Base-by-base conservation (phyloP, 1,140 invertebrate genomes). In the Holotrichia oblita region DNA sequence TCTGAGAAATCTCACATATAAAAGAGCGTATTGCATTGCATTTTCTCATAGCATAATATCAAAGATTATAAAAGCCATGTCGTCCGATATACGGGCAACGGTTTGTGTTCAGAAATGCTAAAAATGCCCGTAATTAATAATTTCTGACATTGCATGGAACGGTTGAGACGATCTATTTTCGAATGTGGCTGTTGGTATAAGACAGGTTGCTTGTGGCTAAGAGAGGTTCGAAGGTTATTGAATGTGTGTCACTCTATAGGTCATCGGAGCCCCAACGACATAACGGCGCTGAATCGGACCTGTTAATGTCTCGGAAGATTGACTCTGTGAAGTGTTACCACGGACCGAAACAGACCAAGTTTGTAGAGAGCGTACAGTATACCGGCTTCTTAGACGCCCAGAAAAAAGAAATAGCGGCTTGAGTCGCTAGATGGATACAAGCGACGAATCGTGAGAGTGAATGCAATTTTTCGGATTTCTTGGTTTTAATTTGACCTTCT, bases 241-340 rank as follows among this genome's bases (percentile, higher is more conserved):
- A 69, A 69, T 69, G 61, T 69, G 61, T 69, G 61, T 69, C 61
- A 69, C 61, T 69, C 22, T 69, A 69, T 69, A 69, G 61, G 61
- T 69, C 61, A 69, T 69, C 61, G 61, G 20, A 69, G 61, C 61
- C 61, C 22, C 61, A 69, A 69, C 61, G 61, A 69, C 61, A n/a
- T 69, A 69, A 69, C 61, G 61, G 61, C 61, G 27, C 20, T 69
- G 17, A 20, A 8, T 69, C 6, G 61, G 61, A 69, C 61, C 61
- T 69, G 61, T 69, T 61, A 61, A 61, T 61, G 42, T 44, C 42
- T 44, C 42, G 42, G 2, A 55, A 55, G 48, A 55, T 55, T 14
- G 48, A 17, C 48, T 55, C 48, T 55, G 48, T 55, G 48, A 55
- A 55, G 48, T 17, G 14, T 55, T 55, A n/a, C 14, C 48, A 17